Conservation (phyloP, 1,140 invertebrate species). For the Danaus plexippus region DNA sequence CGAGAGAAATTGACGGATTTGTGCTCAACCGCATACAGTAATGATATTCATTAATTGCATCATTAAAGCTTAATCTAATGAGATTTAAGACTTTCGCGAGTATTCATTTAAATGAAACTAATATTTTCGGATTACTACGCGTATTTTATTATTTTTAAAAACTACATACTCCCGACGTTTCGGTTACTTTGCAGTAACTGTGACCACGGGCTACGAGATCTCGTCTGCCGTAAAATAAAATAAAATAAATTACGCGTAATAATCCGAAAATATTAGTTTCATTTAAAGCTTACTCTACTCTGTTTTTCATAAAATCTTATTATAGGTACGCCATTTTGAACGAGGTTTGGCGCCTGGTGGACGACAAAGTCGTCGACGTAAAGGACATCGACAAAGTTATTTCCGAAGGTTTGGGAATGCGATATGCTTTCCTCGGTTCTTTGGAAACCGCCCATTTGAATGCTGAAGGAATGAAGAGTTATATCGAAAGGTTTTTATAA, state of each 20-base stretch:
- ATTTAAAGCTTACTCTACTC: no score
- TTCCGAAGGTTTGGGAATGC: constrained; percentile 93
- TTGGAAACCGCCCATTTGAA: constrained; percentile 96
- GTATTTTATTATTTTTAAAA: no score
- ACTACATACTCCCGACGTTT: no score
- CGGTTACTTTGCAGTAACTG: no score
- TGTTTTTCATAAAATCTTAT: neutral
- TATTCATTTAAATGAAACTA: no score
- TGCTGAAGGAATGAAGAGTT: constrained; percentile 84
- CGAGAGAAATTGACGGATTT: constrained; percentile 92
- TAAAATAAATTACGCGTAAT: no score
- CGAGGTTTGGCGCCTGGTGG: constrained; percentile 91
- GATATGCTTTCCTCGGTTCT: constrained; percentile 95
- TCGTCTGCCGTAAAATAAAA: no score
- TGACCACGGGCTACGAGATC: no score
- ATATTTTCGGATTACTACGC: no score
- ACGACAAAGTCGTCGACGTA: constrained; percentile 86
- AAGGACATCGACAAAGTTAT: constrained; percentile 95
- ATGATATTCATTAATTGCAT: constrained; percentile 14
- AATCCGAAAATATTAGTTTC: no score
- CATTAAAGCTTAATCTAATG: no score
- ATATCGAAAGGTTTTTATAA: constrained; percentile 56
- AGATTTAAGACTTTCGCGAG: no score
- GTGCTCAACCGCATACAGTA: constrained; percentile 94
- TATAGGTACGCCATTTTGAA: constrained; percentile 92